Evolutionary conservation across 2,888 invertebrate species (phyloP).

Genomic region (Acanthococcus lagerstroemiae): DNA sequence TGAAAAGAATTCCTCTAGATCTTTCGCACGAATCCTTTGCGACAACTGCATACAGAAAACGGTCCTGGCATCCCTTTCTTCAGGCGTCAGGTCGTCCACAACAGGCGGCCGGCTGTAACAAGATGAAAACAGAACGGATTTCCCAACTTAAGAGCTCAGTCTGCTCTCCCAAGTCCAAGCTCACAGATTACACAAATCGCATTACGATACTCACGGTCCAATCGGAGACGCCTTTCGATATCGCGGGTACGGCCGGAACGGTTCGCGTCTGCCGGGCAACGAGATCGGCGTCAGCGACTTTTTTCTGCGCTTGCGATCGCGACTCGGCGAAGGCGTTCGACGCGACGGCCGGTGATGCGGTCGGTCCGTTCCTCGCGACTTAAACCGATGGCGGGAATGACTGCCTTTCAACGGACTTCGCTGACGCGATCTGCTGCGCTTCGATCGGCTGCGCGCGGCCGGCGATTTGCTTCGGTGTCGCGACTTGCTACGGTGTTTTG

Average conservation of each 20-base stretch:
- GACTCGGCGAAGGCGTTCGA: conserved; percentile 36
- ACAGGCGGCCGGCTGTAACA: conserved; percentile 43
- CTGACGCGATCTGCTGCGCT: conserved; percentile 19
- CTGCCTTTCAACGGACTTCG: conserved; percentile 37
- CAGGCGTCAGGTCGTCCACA: conserved; percentile 72
- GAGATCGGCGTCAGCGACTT: conserved; percentile 39
- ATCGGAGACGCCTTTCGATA: conserved; percentile 44
- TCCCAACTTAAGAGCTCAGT: background rate
- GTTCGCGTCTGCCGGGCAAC: conserved; percentile 43
- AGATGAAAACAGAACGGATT: background rate
- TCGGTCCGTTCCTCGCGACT: conserved; percentile 1
- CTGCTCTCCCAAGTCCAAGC: no score
- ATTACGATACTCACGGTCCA: conserved; percentile 41
- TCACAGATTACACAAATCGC: no score
- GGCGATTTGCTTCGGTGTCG: conserved; percentile 36
- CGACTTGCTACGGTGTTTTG: conserved; percentile 28
- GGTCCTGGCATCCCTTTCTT: conserved; percentile 96
- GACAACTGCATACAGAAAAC: conserved; percentile 98
- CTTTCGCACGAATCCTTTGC: conserved; percentile 83
- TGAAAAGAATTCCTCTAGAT: conserved; percentile 96
- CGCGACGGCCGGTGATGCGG: conserved; percentile 33
- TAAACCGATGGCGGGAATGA: conserved; percentile 30
- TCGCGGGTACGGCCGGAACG: background rate
- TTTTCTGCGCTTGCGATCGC: conserved; percentile 34
- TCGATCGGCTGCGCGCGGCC: conserved; percentile 7